These are phyloP conservation scores for Coilia nasus DNA, from an alignment of 2,797 vertebrate genomes.

Conservation along the genomic window DNA sequence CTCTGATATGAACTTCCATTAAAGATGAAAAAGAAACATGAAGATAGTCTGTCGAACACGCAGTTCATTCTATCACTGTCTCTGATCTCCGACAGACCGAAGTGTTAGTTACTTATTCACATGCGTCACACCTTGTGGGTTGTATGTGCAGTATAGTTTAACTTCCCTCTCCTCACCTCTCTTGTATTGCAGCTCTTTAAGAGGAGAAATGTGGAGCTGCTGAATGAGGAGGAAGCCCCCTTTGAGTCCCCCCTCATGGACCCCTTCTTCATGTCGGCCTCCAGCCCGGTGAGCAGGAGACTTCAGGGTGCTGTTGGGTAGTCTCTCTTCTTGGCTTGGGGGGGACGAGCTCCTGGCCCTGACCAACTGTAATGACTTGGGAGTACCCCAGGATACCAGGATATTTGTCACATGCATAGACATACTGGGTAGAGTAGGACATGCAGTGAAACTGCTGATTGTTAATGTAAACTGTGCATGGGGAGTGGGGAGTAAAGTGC, in stretches of 20 bases:
- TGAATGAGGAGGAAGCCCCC: conserved; percentile 90
- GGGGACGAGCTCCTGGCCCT: neutral
- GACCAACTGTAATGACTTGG: neutral
- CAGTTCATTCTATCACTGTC: neutral
- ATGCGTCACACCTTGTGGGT: neutral
- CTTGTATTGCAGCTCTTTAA: conserved; percentile 87
- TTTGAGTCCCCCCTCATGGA: conserved; percentile 92
- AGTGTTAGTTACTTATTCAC: neutral
- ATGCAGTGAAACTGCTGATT: too few relatives aligned
- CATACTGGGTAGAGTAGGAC: too few relatives aligned
- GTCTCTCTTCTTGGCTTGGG: neutral
- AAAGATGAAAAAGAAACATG: neutral
- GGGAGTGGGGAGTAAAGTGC: too few relatives aligned
- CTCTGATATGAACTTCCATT: neutral
- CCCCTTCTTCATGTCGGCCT: conserved; percentile 84
- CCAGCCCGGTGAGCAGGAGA: conserved; percentile 77
- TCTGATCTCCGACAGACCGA: neutral
- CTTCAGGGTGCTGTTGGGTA: neutral
- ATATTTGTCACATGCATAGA: too few relatives aligned
- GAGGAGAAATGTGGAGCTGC: conserved; percentile 93
- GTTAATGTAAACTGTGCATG: too few relatives aligned
- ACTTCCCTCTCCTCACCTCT: neutral
- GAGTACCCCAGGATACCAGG: too few relatives aligned
- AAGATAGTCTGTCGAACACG: neutral
- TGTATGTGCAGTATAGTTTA: neutral